A percentile compares a stretch with the other conserved stretches of the same genome.
phyloP scores from a whole-genome alignment of 2,113 vertebrate species.

The Mugil cephalus region DNA sequence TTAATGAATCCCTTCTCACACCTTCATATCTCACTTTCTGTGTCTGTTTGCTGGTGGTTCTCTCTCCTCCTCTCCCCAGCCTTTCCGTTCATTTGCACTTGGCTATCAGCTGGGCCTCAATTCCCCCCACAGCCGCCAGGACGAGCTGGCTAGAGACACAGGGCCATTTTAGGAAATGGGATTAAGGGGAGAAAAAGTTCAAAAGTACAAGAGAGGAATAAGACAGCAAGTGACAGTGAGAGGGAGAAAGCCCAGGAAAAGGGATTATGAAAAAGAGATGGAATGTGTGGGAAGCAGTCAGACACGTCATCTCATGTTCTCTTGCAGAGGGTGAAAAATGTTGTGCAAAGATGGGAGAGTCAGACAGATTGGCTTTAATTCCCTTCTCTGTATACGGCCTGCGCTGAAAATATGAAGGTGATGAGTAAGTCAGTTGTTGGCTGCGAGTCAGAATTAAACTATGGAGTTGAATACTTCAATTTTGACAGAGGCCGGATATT shows the following conservation, averaged over 20 bases:
- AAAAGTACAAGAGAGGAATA: slow-evolving; percentile 48
- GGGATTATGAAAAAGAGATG: slow-evolving; percentile 52
- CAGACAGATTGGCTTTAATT: slow-evolving; percentile 49
- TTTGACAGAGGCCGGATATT: slow-evolving; percentile 48
- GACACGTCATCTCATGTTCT: slow-evolving; percentile 60
- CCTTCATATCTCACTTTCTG: slow-evolving; percentile 19
- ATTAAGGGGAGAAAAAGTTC: slow-evolving; percentile 71
- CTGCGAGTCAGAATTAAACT: slow-evolving; percentile 59
- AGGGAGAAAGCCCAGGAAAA: slow-evolving; percentile 25
- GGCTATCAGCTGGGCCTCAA: slow-evolving; percentile 34
- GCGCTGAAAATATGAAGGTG: slow-evolving; percentile 60
- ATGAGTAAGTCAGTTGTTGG: slow-evolving; percentile 66
- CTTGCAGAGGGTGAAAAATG: slow-evolving; percentile 58
- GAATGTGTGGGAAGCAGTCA: slow-evolving; percentile 53
- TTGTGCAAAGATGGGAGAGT: slow-evolving; percentile 50
- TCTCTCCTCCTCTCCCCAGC: neutral
- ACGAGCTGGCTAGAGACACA: slow-evolving; percentile 43
- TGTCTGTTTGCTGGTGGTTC: slow-evolving; percentile 15
- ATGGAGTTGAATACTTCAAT: slow-evolving; percentile 48
- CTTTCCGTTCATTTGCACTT: slow-evolving; percentile 53
- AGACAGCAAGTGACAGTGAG: slow-evolving; percentile 43
- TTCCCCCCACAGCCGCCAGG: slow-evolving; percentile 39
- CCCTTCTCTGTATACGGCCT: slow-evolving; percentile 32
- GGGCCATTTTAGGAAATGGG: slow-evolving; percentile 67
- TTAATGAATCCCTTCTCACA: slow-evolving; percentile 42